Evolutionary conservation across 2,113 vertebrate genomes (phyloP).

Genomic region (Chionodraco myersi): DNA sequence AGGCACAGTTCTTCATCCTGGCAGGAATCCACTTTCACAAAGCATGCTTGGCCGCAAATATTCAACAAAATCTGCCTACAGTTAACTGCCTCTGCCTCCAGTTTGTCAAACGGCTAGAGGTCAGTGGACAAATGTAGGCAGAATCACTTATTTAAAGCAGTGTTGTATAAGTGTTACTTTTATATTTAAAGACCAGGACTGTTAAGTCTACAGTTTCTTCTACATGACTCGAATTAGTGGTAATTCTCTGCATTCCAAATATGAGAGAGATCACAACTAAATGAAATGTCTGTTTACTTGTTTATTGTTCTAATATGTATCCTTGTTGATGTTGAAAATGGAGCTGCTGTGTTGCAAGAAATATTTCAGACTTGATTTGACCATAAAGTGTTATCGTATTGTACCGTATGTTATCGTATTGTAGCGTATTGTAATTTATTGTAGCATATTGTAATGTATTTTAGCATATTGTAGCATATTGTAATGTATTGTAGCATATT

Average conservation of each 20-base stretch:
- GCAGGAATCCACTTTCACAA: background rate
- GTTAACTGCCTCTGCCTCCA: background rate
- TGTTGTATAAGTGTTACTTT: background rate
- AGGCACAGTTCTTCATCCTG: background rate
- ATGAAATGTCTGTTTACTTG: no score
- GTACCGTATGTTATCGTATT: no score
- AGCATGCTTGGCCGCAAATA: background rate
- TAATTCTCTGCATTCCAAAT: background rate
- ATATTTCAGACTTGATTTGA: no score
- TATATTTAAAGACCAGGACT: background rate
- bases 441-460: no score
- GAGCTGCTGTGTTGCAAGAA: no score
- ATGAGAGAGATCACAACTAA: background rate
- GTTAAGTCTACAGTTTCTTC: background rate
- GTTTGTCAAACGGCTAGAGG: background rate
- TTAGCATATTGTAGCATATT: no score
- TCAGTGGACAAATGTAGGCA: background rate
- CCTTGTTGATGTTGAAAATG: no score
- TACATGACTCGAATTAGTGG: slow-evolving; percentile 10
- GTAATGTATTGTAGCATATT: no score
- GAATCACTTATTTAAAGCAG: background rate
- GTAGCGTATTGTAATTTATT: no score
- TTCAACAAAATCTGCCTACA: background rate
- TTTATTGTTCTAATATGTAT: no score
- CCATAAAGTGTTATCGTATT: no score